Evolutionary conservation across 2,888 invertebrate species (phyloP).

Genomic region (Galerucella nymphaeae): DNA sequence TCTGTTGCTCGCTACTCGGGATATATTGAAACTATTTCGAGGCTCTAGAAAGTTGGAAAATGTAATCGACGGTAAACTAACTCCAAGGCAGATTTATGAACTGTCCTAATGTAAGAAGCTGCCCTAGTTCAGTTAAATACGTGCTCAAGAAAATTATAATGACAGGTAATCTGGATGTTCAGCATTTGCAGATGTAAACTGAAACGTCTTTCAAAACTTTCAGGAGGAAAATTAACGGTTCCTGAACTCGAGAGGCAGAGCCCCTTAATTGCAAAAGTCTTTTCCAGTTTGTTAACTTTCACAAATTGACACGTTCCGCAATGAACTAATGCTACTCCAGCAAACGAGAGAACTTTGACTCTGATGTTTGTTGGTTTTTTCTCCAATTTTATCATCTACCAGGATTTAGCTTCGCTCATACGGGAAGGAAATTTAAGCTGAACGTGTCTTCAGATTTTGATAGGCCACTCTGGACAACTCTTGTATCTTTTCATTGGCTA

Average conservation of each 20-base stretch:
- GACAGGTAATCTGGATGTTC: constrained; percentile 56
- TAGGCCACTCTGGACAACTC: neutral
- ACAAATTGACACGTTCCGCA: constrained; percentile 62
- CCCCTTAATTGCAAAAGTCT: constrained; percentile 63
- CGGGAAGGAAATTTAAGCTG: neutral
- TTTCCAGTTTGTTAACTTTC: constrained; percentile 63
- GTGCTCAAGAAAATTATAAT: constrained; percentile 56
- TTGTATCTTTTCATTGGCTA: neutral
- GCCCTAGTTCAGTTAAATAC: constrained; percentile 55
- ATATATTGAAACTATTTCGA: constrained; percentile 47
- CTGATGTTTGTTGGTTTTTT: constrained; percentile 14
- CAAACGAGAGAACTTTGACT: constrained; percentile 14
- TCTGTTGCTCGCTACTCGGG: constrained; percentile 44
- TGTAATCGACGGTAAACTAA: constrained; percentile 52
- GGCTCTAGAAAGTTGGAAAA: constrained; percentile 46
- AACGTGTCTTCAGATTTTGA: neutral
- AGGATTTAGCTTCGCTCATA: constrained; percentile 8
- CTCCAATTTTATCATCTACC: neutral
- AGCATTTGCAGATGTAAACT: constrained; percentile 53
- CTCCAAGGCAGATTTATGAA: constrained; percentile 53
- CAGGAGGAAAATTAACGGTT: constrained; percentile 53
- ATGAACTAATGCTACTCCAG: constrained; percentile 19
- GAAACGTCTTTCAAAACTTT: constrained; percentile 50
- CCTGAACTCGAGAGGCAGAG: constrained; percentile 52
- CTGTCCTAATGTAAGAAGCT: constrained; percentile 55